phyloP scores from a whole-genome alignment of 2,797 vertebrate species.

The Oophaga sylvatica region DNA sequence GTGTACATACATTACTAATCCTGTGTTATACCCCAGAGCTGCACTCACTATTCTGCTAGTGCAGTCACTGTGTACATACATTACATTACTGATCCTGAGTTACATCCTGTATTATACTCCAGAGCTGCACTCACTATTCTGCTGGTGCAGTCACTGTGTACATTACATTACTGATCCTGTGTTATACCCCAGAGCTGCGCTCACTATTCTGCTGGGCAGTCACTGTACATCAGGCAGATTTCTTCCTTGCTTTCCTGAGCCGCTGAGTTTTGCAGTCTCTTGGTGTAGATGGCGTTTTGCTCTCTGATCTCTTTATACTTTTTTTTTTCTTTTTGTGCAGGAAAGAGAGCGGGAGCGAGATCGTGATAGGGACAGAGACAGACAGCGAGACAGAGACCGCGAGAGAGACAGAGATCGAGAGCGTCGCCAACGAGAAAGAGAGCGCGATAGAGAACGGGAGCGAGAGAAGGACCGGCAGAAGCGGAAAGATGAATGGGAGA shows the following conservation, averaged over 20 bases:
- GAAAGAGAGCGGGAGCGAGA: conserved; percentile 77
- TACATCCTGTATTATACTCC: too few species aligned
- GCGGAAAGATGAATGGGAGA: conserved; percentile 86
- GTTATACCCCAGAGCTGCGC: background rate
- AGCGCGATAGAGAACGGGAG: conserved; percentile 86
- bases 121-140: too few species aligned
- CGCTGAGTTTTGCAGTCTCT: too few species aligned
- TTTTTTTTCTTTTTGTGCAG: conserved; percentile 31
- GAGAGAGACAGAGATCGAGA: conserved; percentile 81
- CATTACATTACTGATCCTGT: background rate
- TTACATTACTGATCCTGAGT: too few species aligned
- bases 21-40: too few species aligned
- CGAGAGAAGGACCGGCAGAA: conserved; percentile 88
- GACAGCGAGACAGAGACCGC: conserved; percentile 75
- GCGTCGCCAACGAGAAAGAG: conserved; percentile 78
- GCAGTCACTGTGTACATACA: too few species aligned
- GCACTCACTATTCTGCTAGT: too few species aligned
- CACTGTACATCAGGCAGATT: too few species aligned
- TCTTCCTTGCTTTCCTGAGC: too few species aligned
- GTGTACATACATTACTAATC: too few species aligned
- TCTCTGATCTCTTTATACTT: background rate
- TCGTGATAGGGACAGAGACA: conserved; percentile 73
- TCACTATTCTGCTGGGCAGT: background rate
- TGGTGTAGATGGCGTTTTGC: background rate
- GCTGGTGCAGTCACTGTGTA: too few species aligned